phyloP scores from a whole-genome alignment of 2,888 invertebrate genomes.

The Campopleginae sp. region DNA sequence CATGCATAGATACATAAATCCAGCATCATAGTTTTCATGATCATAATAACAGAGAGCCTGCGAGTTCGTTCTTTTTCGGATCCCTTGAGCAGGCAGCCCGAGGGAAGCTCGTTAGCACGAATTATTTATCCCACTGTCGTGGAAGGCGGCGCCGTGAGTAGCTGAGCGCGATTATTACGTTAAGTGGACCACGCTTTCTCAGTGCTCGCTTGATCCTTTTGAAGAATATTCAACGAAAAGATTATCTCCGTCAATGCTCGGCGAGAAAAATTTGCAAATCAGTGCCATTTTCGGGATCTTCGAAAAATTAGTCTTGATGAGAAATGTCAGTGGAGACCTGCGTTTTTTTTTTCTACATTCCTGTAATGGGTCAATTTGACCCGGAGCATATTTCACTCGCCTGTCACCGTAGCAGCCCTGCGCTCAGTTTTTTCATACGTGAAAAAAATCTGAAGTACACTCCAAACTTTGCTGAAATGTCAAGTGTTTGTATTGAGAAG shows the following conservation, averaged over 20 bases:
- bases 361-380: too few relatives aligned
- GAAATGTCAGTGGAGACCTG: not conserved
- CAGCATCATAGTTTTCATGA: constrained; percentile 29
- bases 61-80: constrained; percentile 35
- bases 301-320: not conserved
- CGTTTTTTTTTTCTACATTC: too few relatives aligned
- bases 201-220: constrained; percentile 17
- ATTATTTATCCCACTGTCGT: constrained; percentile 64
- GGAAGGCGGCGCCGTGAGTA: constrained; percentile 63
- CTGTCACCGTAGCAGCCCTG: too few relatives aligned
- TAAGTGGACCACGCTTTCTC: constrained; percentile 57
- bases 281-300: not conserved
- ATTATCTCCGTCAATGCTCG: not conserved
- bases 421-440: not conserved
- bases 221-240: not conserved
- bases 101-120: constrained; percentile 66
- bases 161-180: constrained; percentile 66
- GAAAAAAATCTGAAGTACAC: not conserved
- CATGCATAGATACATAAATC: constrained; percentile 3
- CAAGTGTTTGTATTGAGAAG: constrained; percentile 4
- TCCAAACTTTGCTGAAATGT: not conserved
- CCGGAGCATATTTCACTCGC: too few relatives aligned
- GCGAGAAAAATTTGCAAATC: not conserved
- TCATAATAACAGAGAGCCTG: constrained; percentile 49
- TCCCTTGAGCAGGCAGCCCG: constrained; percentile 47